phyloP scores from a whole-genome alignment of 2,113 vertebrate genomes.

The Dicerorhinus sumatrensis region DNA sequence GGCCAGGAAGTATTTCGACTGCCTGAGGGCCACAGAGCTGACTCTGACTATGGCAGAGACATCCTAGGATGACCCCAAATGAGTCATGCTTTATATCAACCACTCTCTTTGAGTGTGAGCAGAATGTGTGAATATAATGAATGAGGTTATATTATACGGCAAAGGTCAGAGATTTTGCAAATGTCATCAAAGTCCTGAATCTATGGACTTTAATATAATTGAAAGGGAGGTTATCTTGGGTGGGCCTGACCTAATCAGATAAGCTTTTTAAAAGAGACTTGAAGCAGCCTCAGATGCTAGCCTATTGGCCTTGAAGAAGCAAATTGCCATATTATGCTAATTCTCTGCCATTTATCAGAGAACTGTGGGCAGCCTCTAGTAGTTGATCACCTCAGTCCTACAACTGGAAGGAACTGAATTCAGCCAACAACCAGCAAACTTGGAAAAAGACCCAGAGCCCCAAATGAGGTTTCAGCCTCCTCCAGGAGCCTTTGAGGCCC shows the following conservation, averaged over 20 bases:
- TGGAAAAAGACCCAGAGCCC: not conserved
- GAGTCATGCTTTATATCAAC: not conserved
- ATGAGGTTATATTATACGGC: not conserved
- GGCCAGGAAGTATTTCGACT: not conserved
- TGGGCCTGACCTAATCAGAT: not conserved
- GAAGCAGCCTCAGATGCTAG: not conserved
- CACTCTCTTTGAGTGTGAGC: not conserved
- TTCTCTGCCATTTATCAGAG: too few relatives aligned
- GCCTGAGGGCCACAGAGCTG: not conserved
- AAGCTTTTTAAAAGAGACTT: not conserved
- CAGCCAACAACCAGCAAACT: not conserved
- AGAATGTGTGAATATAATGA: not conserved
- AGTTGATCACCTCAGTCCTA: not conserved
- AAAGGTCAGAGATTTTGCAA: not conserved
- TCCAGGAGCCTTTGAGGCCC: not conserved
- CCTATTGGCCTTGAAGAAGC: not conserved
- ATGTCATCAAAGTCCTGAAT: not conserved
- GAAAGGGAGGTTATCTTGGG: not conserved
- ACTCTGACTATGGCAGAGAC: not conserved
- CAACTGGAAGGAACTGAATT: not conserved
- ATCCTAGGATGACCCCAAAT: not conserved
- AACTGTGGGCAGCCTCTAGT: not conserved
- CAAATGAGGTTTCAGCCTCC: not conserved
- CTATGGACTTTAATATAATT: not conserved
- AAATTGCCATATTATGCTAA: not conserved